Evolutionary conservation across 1,140 invertebrate genomes (phyloP), one percentile per base, ranked within the genome.

Genomic region (Odontomachus brunneus): DNA sequence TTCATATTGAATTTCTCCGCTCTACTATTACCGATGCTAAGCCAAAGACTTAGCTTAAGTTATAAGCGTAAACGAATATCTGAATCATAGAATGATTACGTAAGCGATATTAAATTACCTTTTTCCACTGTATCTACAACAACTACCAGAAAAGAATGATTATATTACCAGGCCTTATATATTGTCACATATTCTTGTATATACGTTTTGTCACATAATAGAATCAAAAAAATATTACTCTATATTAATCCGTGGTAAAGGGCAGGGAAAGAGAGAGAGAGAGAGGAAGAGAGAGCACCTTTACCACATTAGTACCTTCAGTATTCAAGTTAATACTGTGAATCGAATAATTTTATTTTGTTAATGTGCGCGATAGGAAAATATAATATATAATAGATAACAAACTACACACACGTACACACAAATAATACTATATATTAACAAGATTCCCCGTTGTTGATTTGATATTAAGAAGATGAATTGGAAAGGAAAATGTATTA

Each of bases 41-140:
- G 84, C 66, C 60, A 84, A 84, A 84, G 73, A 78, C 26, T 72
- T 84, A 72, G 38, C 78, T 0, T 82, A 82, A 83, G 73, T 57
- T 71, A 33, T 72, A 53, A 62, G 57, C n/a, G 14, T 80, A 80
- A 51, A 80, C 17, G 33, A 78, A 44, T 78, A 78, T 80, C 33
- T 57, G 63, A 66, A 24, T 44, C 51, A 29, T 48, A 69, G 63
- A 53, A 44, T 53, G 15, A 78, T 44, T 69, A 44, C 9, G 38
- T 44, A 69, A 67, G 63, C 33, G 33, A 71, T 80, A 69, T 71
- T 69, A 29, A 57, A 80, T 63, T 80, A 57, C 67, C 57, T 71
- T 33, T n/a, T 19, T n/a, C 51, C 75, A 69, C 29, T 69, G 65
- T 38, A 80, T 24, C 33, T 80, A 80, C 29, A 69, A 48, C n/a